Evolutionary conservation across 53 echinoderm and acorn worm species (phyloP).

Genomic region (Astropecten irregularis): DNA sequence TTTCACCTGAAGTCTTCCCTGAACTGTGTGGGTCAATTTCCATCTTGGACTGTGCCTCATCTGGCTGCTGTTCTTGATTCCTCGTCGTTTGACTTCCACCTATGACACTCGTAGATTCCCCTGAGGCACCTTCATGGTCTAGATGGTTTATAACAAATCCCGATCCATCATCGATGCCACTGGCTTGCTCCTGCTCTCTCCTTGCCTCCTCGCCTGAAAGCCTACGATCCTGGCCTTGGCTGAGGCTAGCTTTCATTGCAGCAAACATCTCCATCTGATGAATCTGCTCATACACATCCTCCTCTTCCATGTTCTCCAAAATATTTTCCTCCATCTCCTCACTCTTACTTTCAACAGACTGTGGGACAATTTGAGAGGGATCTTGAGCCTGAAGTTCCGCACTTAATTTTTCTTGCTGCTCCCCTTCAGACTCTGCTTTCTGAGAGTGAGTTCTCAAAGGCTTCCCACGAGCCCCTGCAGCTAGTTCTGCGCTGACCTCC

Average conservation of each 20-base stretch:
- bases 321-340: slow-evolving; percentile 4
- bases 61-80: no score
- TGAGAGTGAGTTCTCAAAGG: no score
- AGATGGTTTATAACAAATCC: slow-evolving; percentile 8
- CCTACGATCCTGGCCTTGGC: neutral
- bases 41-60: no score
- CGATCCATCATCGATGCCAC: no score
- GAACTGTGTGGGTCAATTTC: no score
- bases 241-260: neutral
- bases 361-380: no score
- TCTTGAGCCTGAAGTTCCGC: neutral
- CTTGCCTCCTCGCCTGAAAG: neutral
- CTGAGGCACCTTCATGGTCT: neutral
- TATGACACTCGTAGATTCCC: neutral
- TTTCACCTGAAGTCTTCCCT: no score
- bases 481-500: slow-evolving; percentile 15
- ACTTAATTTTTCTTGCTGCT: neutral
- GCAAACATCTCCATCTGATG: neutral
- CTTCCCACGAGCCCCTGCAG: neutral
- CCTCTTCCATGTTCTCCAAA: neutral
- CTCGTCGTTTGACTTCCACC: neutral
- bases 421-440: neutral
- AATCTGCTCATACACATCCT: neutral
- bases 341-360: neutral
- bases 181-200: neutral